Base-by-base conservation (phyloP, 2,888 invertebrate genomes). In the Anthrax anthrax region DNA sequence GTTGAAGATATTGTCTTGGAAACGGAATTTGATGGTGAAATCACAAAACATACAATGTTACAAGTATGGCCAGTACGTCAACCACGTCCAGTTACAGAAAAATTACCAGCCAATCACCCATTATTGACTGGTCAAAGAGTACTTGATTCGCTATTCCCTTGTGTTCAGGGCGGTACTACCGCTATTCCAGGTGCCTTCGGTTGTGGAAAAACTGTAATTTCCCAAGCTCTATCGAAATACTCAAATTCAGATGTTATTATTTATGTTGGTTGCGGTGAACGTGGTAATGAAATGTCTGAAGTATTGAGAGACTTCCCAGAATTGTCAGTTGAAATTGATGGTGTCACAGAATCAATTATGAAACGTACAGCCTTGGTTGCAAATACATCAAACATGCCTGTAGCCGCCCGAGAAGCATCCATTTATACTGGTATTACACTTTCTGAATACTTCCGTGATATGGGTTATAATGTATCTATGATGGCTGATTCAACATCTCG, bases 331-430 rank as follows among this genome's bases (percentile, higher is more conserved):
- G 97, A 99, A 72, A 92, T 98, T 59, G 92, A 94, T 16, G 98
- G 98, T 12, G 79, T 81, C 37, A 89, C 88, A 2, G 98, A 97
- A 67, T 95, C 96, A 57, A 99, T 99, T 72, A 99, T 99, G 98
- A 97, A 96, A 75, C 85, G 98, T 70, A 99, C 98, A 3, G 90
- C 96, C 36, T 76, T 99, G 50, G 98, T 99, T 18, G 98, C 98
- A 61, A 99, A 99, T 73, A 99, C 98, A 29, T 98, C 97, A 54
- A 99, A 99, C 87, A 99, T 99, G 98, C 98, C 98, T 65, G 98
- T 99, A 52, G 98, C 98, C 61, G 98, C 98, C 70, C 84, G 98
- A 70, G 98, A 98, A 73, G 98, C 98, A 51, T 98, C 97, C 66
- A 99, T 98, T 69, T 98, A 98, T 71, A 98, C 98, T 51, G 94